Evolutionary conservation across 2,797 vertebrate species (phyloP).

Genomic region (Babyrousa celebensis): DNA sequence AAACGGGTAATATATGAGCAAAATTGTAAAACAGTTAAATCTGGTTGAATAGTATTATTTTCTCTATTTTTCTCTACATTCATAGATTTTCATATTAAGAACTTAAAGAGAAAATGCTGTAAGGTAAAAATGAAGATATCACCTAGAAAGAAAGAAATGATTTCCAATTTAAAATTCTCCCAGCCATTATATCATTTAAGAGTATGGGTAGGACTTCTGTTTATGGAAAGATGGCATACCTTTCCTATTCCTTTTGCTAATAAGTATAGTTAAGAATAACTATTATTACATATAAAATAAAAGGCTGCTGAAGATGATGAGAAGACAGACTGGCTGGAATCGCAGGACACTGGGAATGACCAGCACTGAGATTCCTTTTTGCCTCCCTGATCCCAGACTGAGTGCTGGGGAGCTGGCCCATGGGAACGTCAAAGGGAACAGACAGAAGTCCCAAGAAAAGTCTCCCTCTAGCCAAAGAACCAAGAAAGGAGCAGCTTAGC

Average conservation of each 20-base stretch:
- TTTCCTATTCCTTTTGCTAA: not conserved
- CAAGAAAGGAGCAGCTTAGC: not conserved
- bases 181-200: not conserved
- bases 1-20: not conserved
- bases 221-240: not conserved
- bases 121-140: not conserved
- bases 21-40: constrained; percentile 7
- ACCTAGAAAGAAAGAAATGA: not conserved
- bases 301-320: not conserved
- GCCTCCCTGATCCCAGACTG: not conserved
- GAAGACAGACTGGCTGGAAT: not conserved
- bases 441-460: not conserved
- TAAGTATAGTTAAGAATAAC: not conserved
- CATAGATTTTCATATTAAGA: not conserved
- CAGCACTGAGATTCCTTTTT: not conserved
- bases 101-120: not conserved
- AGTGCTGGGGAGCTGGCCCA: not conserved
- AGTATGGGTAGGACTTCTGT: not conserved
- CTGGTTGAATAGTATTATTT: not conserved
- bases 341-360: not conserved
- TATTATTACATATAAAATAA: not conserved
- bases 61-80: not conserved
- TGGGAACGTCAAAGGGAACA: not conserved
- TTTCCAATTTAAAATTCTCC: not conserved
- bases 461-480: not conserved